phyloP scores from a whole-genome alignment of 2,888 invertebrate species.

The Lomographa bimaculata region DNA sequence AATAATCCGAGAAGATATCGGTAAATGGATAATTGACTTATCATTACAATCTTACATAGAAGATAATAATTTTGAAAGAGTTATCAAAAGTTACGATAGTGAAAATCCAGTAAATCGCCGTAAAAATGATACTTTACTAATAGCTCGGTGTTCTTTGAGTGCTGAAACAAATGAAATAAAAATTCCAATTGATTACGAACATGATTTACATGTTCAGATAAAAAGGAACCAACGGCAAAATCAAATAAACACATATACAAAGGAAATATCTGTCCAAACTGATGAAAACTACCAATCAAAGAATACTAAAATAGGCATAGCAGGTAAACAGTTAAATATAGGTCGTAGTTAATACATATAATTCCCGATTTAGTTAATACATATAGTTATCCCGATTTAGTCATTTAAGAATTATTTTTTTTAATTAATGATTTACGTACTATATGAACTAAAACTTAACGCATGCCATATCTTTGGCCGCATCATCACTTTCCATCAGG shows the following conservation, averaged over 20 bases:
- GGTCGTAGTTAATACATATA: no score
- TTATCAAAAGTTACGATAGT: slow-evolving; percentile 49
- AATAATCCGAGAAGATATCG: slow-evolving; percentile 1
- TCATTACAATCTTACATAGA: slow-evolving; percentile 53
- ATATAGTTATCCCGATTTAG: no score
- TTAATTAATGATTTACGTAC: no score
- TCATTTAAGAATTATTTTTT: no score
- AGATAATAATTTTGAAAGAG: slow-evolving; percentile 46
- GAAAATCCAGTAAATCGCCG: slow-evolving; percentile 28
- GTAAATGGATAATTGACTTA: slow-evolving; percentile 42
- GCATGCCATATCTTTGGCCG: no score
- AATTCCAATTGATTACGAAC: slow-evolving; percentile 51
- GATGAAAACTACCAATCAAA: background rate
- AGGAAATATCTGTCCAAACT: background rate
- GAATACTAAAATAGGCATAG: background rate
- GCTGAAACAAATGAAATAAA: slow-evolving; percentile 42
- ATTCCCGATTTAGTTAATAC: no score
- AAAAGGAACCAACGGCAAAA: slow-evolving; percentile 26
- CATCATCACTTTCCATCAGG: no score
- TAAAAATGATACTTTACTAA: slow-evolving; percentile 40
- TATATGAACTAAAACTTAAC: no score
- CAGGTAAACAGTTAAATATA: no score
- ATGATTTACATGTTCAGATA: slow-evolving; percentile 48
- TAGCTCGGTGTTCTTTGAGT: slow-evolving; percentile 46
- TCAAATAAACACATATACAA: background rate